A percentile compares a stretch with the other conserved stretches of the same genome.
phyloP scores from a whole-genome alignment of 2,113 vertebrate species.

The Neolamprologus toae region DNA sequence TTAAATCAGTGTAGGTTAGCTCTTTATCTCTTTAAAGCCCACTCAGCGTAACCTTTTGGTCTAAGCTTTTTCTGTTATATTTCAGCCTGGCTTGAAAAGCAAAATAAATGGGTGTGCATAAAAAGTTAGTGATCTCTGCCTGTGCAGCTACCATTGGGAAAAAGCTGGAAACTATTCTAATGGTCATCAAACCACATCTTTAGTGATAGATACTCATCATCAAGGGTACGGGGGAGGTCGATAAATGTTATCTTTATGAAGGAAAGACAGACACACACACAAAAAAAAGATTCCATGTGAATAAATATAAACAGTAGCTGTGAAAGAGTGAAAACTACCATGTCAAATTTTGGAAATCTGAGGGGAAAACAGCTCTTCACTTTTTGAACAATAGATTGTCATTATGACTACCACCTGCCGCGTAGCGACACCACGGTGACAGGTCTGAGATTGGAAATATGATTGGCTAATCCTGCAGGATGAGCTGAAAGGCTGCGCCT shows the following conservation, averaged over 20 bases:
- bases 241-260: background rate
- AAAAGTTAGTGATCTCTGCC: background rate
- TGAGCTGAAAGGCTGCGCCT: slow-evolving; percentile 45
- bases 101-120: background rate
- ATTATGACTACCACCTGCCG: slow-evolving; percentile 38
- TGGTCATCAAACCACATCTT: background rate
- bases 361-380: background rate
- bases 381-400: slow-evolving; percentile 36
- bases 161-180: background rate
- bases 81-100: background rate
- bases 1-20: background rate
- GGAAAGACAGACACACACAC: background rate
- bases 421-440: slow-evolving; percentile 42
- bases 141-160: background rate
- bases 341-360: background rate
- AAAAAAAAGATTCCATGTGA: background rate
- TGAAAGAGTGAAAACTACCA: background rate
- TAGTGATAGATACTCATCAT: background rate
- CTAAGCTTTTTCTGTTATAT: background rate
- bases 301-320: background rate
- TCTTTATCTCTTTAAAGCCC: background rate
- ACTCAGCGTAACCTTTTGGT: background rate
- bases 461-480: slow-evolving; percentile 64
- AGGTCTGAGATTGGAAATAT: slow-evolving; percentile 65
- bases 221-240: background rate